Evolutionary conservation across 2,888 invertebrate genomes (phyloP).

Genomic region (Amiota mariae): DNA sequence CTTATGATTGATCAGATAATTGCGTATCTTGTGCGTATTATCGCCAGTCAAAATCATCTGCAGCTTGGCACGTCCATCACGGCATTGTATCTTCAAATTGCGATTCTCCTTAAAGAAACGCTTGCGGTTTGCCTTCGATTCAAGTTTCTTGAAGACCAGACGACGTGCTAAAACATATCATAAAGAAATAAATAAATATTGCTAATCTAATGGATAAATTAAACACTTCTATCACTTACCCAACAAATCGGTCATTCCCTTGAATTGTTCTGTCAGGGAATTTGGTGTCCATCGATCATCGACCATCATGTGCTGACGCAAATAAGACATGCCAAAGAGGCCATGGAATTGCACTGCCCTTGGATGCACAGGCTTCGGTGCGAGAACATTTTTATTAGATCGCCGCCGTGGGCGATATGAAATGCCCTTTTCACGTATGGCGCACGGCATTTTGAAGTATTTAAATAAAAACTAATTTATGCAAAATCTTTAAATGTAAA

Average conservation of each 20-base stretch:
- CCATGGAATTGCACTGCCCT: slow-evolving; percentile 66
- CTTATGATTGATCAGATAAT: slow-evolving; percentile 66
- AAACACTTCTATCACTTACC: slow-evolving; percentile 51
- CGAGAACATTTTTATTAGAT: slow-evolving; percentile 50
- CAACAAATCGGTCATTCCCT: slow-evolving; percentile 66
- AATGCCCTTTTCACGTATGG: slow-evolving; percentile 48
- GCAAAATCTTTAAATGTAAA: too few species aligned
- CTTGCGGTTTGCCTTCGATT: slow-evolving; percentile 61
- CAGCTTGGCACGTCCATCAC: slow-evolving; percentile 66
- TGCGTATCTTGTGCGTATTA: slow-evolving; percentile 63
- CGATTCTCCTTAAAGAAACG: slow-evolving; percentile 51
- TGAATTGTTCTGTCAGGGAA: slow-evolving; percentile 66
- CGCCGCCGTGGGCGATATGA: slow-evolving; percentile 35
- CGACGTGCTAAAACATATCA: slow-evolving; percentile 59
- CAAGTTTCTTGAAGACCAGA: slow-evolving; percentile 57
- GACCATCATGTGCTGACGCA: slow-evolving; percentile 68
- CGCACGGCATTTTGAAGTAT: slow-evolving; percentile 50
- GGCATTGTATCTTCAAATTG: slow-evolving; percentile 63
- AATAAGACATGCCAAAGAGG: slow-evolving; percentile 67
- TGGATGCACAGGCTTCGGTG: slow-evolving; percentile 67
- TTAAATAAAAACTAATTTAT: too few species aligned
- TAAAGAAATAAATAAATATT: neutral
- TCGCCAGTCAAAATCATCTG: slow-evolving; percentile 62
- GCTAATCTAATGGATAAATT: neutral
- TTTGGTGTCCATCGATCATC: slow-evolving; percentile 69